Base-by-base conservation (phyloP, 2,113 vertebrate genomes). In the Pagrus major region DNA sequence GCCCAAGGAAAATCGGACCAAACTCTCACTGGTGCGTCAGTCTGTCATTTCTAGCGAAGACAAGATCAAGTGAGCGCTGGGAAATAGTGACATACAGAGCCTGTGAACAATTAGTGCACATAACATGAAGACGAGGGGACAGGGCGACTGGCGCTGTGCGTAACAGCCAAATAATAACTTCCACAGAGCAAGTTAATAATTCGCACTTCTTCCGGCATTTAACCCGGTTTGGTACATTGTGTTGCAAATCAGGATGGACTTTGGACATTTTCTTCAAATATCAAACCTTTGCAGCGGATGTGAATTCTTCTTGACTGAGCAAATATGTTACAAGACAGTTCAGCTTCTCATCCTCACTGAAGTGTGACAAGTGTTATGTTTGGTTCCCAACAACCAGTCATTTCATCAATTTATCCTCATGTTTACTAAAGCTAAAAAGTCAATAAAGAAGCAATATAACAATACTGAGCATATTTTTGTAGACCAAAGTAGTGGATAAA, bases 1-100 rank as follows among this genome's bases (percentile, higher is more conserved):
- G 39, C 31, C 37, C 67, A 47, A 23, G 21, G 79, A 56, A 20
- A 54, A 47, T 41, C 63, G 75, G 77, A 68, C 65, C 79, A 65
- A 83, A 71, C 84, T 80, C 81, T 69, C 52, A 59, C 31, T 33
- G 79, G 76, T 86, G 88, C 85, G 85, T 91, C 91, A 93, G 86
- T 74, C 64, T 54, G 29, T 39, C 73, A 49, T 58, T 75, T 81
- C 58, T 29, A 55, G 23, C 9, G 61, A 77, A 80, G 51, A 47
- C 16, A 9, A 29, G 16, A 44, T n/a, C n/a, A n/a, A n/a, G n/a
- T 41, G 6, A 42, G 7, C 29, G 4, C 10, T n/a, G 52, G 44
- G 51, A 81, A 35, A 16, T n/a, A 14, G 29, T 8, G 16, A 49
- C 3, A 63, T 15, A 49, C 59, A 39, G 27, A 39, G 18, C 27